Evolutionary conservation across 2,888 invertebrate species (phyloP).

Genomic region (Leptinotarsa tumamoca): DNA sequence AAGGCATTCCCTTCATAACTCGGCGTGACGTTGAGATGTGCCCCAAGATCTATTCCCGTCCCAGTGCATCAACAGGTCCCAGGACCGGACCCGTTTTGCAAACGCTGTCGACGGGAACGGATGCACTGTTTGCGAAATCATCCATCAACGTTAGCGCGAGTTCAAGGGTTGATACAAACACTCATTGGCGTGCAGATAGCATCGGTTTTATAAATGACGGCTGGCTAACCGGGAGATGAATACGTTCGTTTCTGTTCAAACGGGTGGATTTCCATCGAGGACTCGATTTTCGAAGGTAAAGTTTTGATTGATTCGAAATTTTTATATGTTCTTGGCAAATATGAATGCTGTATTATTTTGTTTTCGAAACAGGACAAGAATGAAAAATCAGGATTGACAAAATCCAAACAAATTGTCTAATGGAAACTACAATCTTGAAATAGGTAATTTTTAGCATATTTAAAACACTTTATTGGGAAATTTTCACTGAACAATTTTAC

Average conservation of each 20-base stretch:
- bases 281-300: too few relatives aligned
- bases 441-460: too few relatives aligned
- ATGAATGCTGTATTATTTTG: too few relatives aligned
- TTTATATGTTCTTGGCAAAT: too few relatives aligned
- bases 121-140: conserved; percentile 61
- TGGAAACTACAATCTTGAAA: too few relatives aligned
- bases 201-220: conserved; percentile 4
- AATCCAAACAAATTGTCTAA: too few relatives aligned
- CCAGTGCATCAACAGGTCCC: conserved; percentile 51
- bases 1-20: background rate
- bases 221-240: conserved; percentile 14
- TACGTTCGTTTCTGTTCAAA: conserved; percentile 16
- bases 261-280: background rate
- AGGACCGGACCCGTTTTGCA: conserved; percentile 47
- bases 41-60: conserved; percentile 22
- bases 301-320: too few relatives aligned
- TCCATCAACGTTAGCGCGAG: conserved; percentile 56
- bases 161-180: conserved; percentile 37
- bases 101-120: conserved; percentile 46
- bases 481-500: too few relatives aligned
- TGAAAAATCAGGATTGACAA: too few relatives aligned
- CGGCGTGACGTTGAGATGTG: conserved; percentile 17
- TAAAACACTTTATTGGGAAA: too few relatives aligned
- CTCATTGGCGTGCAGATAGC: conserved; percentile 35
- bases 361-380: too few relatives aligned